Conservation (phyloP, 2,797 vertebrate genomes). For the Oreortyx pictus region DNA sequence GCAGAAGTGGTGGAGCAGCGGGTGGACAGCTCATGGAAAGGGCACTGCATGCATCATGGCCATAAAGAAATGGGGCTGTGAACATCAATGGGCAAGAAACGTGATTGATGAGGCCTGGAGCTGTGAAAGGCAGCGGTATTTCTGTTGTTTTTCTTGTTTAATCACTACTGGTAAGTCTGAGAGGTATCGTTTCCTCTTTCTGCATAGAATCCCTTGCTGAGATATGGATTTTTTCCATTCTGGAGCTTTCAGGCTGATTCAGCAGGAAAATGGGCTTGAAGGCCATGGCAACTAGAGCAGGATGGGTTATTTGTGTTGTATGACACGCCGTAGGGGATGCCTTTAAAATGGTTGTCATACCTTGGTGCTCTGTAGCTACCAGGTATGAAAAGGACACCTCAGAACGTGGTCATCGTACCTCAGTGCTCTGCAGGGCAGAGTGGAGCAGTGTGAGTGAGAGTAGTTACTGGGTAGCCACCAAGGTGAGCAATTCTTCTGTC, state of each 20-base stretch:
- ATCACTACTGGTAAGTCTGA: neutral
- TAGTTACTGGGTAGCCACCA: neutral
- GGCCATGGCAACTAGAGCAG: conserved; percentile 5
- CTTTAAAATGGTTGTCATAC: neutral
- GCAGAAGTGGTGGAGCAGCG: neutral
- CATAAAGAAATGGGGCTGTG: neutral
- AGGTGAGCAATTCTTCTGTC: neutral
- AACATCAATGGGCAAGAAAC: fast-evolving
- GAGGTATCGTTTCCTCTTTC: conserved; percentile 8
- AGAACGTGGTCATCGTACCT: too few species aligned
- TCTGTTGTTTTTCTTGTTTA: neutral
- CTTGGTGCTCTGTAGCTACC: neutral
- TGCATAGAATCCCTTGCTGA: neutral
- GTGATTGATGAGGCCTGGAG: neutral
- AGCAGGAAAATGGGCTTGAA: conserved; percentile 15
- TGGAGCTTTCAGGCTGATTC: neutral
- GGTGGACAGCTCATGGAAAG: neutral
- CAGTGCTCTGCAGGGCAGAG: neutral
- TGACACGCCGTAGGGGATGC: conserved; percentile 27
- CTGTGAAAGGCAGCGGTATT: neutral
- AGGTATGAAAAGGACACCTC: too few species aligned
- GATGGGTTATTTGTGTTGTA: conserved; percentile 10
- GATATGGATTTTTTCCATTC: conserved; percentile 2
- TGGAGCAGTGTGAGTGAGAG: neutral
- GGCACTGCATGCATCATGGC: neutral